Base-by-base conservation (phyloP, 2,888 invertebrate genomes). In the Trissolcus brochymenae region DNA sequence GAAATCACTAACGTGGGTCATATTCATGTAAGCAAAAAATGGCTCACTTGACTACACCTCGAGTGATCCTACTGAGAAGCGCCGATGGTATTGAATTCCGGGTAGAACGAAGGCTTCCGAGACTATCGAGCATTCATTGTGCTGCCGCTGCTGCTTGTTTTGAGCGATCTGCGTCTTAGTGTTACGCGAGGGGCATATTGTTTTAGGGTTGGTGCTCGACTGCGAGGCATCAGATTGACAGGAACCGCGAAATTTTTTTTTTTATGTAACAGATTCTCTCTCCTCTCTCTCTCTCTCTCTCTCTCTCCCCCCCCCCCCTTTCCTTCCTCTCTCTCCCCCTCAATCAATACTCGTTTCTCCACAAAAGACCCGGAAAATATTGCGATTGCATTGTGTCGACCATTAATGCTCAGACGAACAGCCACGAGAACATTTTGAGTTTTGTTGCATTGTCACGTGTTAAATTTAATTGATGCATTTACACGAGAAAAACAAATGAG, bases 401-500 rank as follows among this genome's bases (percentile, higher is more conserved):
- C 25, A 25, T 25, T 25, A 4, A 2, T 25, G 25, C 25, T 25
- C 25, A 25, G 25, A 0, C 25, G 25, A 25, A 25, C 25, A 25
- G 4, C 25, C 2, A 6, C 25, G 6, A 25, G 25, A 25, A 13
- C 35, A 66, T 66, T 73, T 73, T 73, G 35, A 46, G 41, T 54
- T 54, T n/a, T 14, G 43, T 35, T 50, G 41, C 43, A 57, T 70
- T 25, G 6, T 67, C 75, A 76, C 65, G 55, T 64, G 68, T 49
- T 59, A 50, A 49, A 54, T 59, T 57, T 59, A 68, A 55, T 68
- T 64, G n/a, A n/a, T n/a, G n/a, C 67, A 64, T 70, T 43, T 60
- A 68, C 68, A 68, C 21, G 40, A 57, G 62, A 35, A 14, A 59
- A 54, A 68, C 59, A 68, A 76, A 76, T 76, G 65, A 55, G 70